Base-by-base conservation (phyloP, 2,888 invertebrate genomes). In the Drosophila neotestacea region DNA sequence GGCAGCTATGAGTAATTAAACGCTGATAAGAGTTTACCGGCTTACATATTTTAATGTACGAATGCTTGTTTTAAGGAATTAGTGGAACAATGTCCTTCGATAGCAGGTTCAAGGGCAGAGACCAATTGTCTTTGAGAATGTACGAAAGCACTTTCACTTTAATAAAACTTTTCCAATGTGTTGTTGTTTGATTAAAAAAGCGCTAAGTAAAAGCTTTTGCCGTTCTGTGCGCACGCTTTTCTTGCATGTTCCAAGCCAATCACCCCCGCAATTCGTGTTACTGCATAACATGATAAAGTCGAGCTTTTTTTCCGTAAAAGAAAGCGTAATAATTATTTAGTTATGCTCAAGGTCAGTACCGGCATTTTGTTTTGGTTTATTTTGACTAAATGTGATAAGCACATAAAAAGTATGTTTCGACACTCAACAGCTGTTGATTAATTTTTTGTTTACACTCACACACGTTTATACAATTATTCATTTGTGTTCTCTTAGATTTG, bases 371-470 rank as follows among this genome's bases (percentile, higher is more conserved):
- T 3, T 50, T 52, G 44, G 47, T 27, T 41, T 6, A 32, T 42
- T 42, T 54, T 73, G 55, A 61, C 36, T 22, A 2, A 30, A 13
- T 11, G n/a, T 77, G 79, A 79, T 78, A 67, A 50, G 68, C 16
- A 5, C 13, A 51, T 6, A 28, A 13, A 16, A 10, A 34, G 6
- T 41, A 6, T 32, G 22, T 30, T 10, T 51, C 41, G 38, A 30
- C 27, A 51, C 2, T n/a, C 5, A 78, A 80, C 84, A 85, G 85
- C 88, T 85, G 84, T 61, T 28, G 70, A 84, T 80, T 63, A 47
- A 22, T 46, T 51, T 60, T 79, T 80, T 85, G 81, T 85, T 85
- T 87, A 82, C 68, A 62, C 44, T 52, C 54, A 16, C 38, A 56
- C 2, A 32, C 38, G 6, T 41, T 41, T 36, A 47, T 55, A 46